Evolutionary conservation across 2,797 vertebrate species (phyloP), one percentile per base, ranked within the genome.

Genomic region (Crypturellus tataupa): DNA sequence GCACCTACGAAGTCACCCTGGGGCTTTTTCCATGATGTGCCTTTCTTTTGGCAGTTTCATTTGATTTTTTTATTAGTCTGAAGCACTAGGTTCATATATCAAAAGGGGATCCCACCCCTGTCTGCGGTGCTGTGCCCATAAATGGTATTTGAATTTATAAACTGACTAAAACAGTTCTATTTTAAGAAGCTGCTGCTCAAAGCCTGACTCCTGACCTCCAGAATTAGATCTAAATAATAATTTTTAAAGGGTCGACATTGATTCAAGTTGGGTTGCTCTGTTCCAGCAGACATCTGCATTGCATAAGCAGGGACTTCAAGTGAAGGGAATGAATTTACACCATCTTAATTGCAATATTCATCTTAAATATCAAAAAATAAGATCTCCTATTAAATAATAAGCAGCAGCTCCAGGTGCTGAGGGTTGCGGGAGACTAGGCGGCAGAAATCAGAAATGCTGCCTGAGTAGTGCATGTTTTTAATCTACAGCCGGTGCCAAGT

Each of bases 111-210:
- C 70, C 44, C 56, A 67, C 53, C 80, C 82, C 67, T 0, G 0
- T 31, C 78, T 77, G 39, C 68, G 55, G 53, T 42, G 12, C 59
- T 93, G 56, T 71, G 83, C 65, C 95, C 91, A 75, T 97, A 94
- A 89, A 95, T 90, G 95, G 94, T 88, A 75, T 75, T 96, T 94
- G 87, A 64, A 88, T 90, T 76, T 86, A 96, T 85, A 95, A 93
- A 93, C 56, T 0, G 0, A 37, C 59, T 80, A 82, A 92, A 96
- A 78, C 60, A 46, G 76, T 70, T 91, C 89, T 97, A 96, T 97
- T 97, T 97, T 97, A 94, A 95, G 95, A 67, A 68, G 56, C 80
- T 79, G 60, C 83, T 93, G 70, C 80, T 78, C 67, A 24, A 93
- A 93, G 47, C 67, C 80, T 91, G 91, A 47, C 82, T 91, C 85